Percentiles rank a stretch among this genome's conserved stretches.
phyloP scores from a whole-genome alignment of 2,888 invertebrate species.

The Thecophora atra region DNA sequence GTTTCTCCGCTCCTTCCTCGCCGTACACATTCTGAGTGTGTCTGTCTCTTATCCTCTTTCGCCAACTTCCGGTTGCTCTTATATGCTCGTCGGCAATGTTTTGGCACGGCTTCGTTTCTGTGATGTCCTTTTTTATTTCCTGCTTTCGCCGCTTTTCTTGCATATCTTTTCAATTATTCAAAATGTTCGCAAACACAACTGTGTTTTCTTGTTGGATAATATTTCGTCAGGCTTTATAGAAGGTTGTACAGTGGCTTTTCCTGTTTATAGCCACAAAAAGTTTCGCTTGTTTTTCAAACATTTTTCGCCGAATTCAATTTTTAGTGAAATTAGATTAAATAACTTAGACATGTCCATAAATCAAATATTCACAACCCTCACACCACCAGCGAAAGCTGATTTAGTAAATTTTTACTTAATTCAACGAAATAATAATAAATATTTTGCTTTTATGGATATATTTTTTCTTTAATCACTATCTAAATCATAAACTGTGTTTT shows the following conservation, averaged over 20 bases:
- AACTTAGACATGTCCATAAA: not conserved
- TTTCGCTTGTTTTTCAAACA: not conserved
- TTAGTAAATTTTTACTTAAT: not conserved
- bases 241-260: not conserved
- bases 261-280: not conserved
- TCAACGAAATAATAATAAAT: not conserved
- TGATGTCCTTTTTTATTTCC: not conserved
- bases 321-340: not conserved
- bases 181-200: slow-evolving; percentile 8
- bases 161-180: slow-evolving; percentile 11
- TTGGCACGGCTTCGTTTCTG: too few relatives aligned
- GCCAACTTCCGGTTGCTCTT: too few relatives aligned
- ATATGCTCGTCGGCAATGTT: too few relatives aligned
- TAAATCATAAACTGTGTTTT: too few relatives aligned
- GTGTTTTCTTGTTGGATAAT: slow-evolving; percentile 6
- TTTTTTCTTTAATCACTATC: too few relatives aligned
- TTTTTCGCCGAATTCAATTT: not conserved
- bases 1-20: too few relatives aligned
- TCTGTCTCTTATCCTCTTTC: too few relatives aligned
- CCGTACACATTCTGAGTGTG: too few relatives aligned
- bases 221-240: too few relatives aligned
- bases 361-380: not conserved
- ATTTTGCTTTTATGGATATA: too few relatives aligned
- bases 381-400: too few relatives aligned
- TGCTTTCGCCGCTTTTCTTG: not conserved